A percentile compares a stretch with the other conserved stretches of the same genome.
Conservation (phyloP, 2,797 vertebrate genomes). For the Oceanodroma leucorhoa region DNA sequence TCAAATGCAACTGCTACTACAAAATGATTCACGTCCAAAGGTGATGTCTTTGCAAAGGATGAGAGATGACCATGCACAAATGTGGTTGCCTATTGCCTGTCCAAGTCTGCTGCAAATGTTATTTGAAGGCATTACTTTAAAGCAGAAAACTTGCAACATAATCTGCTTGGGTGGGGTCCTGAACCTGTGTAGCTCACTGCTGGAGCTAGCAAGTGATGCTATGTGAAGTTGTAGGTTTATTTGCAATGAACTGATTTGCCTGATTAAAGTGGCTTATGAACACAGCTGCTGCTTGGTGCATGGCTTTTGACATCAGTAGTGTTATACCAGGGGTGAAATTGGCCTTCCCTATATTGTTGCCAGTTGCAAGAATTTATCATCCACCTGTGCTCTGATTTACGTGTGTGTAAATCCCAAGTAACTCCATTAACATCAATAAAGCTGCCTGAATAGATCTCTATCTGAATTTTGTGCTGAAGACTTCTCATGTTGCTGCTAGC, state of each 20-base stretch:
- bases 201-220: background rate
- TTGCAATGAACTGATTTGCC: slow-evolving; percentile 1
- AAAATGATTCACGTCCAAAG: background rate
- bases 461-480: slow-evolving; percentile 26
- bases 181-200: background rate
- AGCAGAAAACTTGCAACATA: background rate
- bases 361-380: slow-evolving; percentile 46
- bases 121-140: background rate
- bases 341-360: background rate
- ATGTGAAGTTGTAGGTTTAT: background rate
- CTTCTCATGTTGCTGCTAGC: slow-evolving; percentile 57
- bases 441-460: slow-evolving; percentile 57
- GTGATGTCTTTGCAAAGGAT: background rate
- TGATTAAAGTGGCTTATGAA: background rate
- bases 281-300: background rate
- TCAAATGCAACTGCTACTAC: background rate
- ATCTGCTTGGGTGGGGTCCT: background rate
- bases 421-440: slow-evolving; percentile 56
- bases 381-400: slow-evolving; percentile 62
- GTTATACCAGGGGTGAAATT: background rate
- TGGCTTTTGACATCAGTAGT: slow-evolving; percentile 17
- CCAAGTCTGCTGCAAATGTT: background rate
- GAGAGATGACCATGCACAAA: accelerated
- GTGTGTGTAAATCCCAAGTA: slow-evolving; percentile 34
- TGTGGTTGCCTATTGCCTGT: accelerated